Conservation (phyloP, 2,888 invertebrate species). For the Dasysyrphus albostriatus region DNA sequence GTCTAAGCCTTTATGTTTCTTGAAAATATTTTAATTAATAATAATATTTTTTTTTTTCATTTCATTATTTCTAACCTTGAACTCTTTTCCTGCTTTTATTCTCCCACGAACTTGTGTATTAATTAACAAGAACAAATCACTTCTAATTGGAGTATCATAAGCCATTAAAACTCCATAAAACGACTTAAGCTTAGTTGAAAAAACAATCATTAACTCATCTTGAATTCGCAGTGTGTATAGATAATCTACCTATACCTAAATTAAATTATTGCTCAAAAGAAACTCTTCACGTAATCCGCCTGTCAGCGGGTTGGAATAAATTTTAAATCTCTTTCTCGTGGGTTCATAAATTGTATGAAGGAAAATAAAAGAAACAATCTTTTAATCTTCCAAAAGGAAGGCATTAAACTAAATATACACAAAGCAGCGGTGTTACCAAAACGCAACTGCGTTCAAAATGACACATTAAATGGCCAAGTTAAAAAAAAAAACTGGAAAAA, state of each 20-base stretch:
- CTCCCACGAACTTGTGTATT: background rate
- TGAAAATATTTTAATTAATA: background rate
- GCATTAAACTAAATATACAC: slow-evolving; percentile 29
- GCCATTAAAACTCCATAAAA: background rate
- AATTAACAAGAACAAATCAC: background rate
- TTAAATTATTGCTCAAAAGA: slow-evolving; percentile 42
- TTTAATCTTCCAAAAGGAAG: slow-evolving; percentile 64
- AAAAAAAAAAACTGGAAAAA: slow-evolving; percentile 50
- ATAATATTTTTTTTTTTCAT: background rate
- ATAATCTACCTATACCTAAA: background rate
- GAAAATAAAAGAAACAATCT: slow-evolving; percentile 32
- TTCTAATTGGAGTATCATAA: slow-evolving; percentile 1
- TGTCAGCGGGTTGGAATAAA: slow-evolving; percentile 58
- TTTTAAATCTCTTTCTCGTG: slow-evolving; percentile 61
- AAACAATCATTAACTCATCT: slow-evolving; percentile 65
- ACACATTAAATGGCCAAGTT: slow-evolving; percentile 53
- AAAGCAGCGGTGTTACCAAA: slow-evolving; percentile 57
- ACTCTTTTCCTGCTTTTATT: background rate
- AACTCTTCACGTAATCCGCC: slow-evolving; percentile 64
- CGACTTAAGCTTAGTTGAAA: background rate
- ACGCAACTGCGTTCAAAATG: slow-evolving; percentile 69
- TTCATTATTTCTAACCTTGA: background rate
- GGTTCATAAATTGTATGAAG: slow-evolving; percentile 57
- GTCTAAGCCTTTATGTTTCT: too few relatives aligned
- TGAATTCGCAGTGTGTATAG: background rate